Evolutionary conservation across 30 jellyfish, hydroid and myxozoan species (phyloP), one percentile per base, ranked within the genome.

Genomic region (Hydra vulgaris): DNA sequence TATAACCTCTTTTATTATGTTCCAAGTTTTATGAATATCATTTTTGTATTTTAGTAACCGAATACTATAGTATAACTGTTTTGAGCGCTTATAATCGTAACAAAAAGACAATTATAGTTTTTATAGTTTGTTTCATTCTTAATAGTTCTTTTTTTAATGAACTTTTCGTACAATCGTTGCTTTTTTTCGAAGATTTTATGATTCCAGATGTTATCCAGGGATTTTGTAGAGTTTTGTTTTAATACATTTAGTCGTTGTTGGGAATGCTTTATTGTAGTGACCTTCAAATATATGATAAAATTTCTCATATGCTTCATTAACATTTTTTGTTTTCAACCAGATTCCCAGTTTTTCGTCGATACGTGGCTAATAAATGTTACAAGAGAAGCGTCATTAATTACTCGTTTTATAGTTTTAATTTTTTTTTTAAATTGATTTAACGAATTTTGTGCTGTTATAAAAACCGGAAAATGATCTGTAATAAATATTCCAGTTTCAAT

Each of bases 401-500:
- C 12, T 40, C 61, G 61, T 12, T 40, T 40, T 3, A 12, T 40
- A 3, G 12, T 40, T 40, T 40, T 40, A 5, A 40, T 12, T 40
- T 40, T 40, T 40, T 40, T 40, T 40, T 40, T 40, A 3, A 12
- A 40, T 3, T 3, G 61, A 40, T 40, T 40, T 3, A 3, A 20
- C n/a, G n/a, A n/a, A 1, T 69, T 69, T 23, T 69, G 25, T 1
- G 27, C 12, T 40, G 61, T 12, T 3, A 40, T 40, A 40, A 40
- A 40, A 40, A 40, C 12, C 12, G 61, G 61, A 21, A 23, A 69
- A 20, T 69, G 27, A 8, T 69, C 27, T 15, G 25, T 5, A 5
- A 27, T 73, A 21, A 73, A 73, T 25, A 73, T 73, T 73, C 53
- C 81, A n/a, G 55, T 73, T 73, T 54, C 71, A 73, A 73, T 72